These are phyloP conservation scores for Litocranius walleri DNA, from an alignment of 2,113 vertebrate genomes.

Conservation along the genomic window DNA sequence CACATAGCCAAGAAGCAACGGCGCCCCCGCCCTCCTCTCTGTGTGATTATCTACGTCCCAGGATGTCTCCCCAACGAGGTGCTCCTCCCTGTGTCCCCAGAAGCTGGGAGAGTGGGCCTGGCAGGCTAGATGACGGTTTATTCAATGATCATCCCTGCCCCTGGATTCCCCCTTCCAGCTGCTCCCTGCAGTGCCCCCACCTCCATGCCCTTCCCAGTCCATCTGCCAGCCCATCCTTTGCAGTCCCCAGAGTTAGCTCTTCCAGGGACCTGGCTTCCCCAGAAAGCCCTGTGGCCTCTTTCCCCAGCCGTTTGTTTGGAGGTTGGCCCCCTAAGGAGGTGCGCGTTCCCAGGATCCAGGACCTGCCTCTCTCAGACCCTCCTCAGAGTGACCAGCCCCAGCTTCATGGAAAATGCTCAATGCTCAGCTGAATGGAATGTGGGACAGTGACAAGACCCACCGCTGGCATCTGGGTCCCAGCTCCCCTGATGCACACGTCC, in stretches of 20 bases:
- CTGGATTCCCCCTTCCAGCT: not conserved
- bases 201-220: not conserved
- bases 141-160: not conserved
- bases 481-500: not conserved
- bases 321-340: not conserved
- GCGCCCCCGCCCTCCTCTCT: fast-evolving
- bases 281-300: not conserved
- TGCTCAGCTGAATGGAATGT: not conserved
- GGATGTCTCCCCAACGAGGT: not conserved
- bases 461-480: not conserved
- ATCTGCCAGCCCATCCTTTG: not conserved
- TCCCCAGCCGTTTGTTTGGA: not conserved
- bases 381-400: not conserved
- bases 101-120: not conserved
- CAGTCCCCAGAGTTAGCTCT: not conserved
- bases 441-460: not conserved
- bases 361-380: not conserved
- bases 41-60: not conserved
- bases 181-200: not conserved
- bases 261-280: not conserved
- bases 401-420: not conserved
- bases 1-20: not conserved
- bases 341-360: not conserved
- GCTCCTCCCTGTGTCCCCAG: not conserved
- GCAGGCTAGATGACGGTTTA: not conserved